A percentile compares a stretch with the other conserved stretches of the same genome.
Conservation (phyloP, 2,888 invertebrate genomes). For the Tetragonisca angustula region DNA sequence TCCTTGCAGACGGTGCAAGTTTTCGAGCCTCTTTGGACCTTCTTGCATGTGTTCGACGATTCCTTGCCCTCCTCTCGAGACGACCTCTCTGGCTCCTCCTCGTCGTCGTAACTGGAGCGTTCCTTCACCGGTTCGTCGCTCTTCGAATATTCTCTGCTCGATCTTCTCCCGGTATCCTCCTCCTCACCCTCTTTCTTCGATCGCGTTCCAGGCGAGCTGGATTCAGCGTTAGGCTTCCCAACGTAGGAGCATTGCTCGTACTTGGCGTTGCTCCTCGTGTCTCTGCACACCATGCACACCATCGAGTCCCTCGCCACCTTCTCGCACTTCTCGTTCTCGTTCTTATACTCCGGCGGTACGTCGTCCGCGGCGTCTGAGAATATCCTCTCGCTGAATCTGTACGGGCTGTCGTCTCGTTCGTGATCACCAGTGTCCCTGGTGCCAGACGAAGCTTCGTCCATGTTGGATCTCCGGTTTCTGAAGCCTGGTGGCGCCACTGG, state of each 20-base stretch:
- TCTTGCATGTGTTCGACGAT: conserved; percentile 63
- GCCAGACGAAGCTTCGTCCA: conserved; percentile 76
- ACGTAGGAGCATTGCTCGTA: conserved; percentile 94
- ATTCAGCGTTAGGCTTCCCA: conserved; percentile 86
- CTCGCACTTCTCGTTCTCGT: conserved; percentile 88
- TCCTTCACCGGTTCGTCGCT: conserved; percentile 20
- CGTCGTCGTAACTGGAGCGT: neutral
- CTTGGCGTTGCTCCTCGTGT: conserved; percentile 90
- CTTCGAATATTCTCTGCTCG: conserved; percentile 14
- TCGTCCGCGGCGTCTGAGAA: conserved; percentile 84
- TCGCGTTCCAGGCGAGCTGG: conserved; percentile 77
- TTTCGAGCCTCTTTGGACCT: conserved; percentile 81
- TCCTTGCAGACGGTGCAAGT: conserved; percentile 86
- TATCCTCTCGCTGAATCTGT: conserved; percentile 81
- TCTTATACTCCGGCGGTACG: conserved; percentile 86
- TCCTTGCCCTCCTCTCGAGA: conserved; percentile 29
- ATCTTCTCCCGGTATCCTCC: neutral
- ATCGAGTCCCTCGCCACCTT: conserved; percentile 88
- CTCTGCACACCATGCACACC: conserved; percentile 90
- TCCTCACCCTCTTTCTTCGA: neutral
- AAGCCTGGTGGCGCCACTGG: conserved; percentile 12
- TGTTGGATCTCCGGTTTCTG: conserved; percentile 54
- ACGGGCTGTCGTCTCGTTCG: conserved; percentile 82
- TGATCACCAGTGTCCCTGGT: conserved; percentile 56
- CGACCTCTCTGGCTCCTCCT: neutral